Base-by-base conservation (phyloP, 2,797 vertebrate species). In the Phrynocephalus vlangalii region DNA sequence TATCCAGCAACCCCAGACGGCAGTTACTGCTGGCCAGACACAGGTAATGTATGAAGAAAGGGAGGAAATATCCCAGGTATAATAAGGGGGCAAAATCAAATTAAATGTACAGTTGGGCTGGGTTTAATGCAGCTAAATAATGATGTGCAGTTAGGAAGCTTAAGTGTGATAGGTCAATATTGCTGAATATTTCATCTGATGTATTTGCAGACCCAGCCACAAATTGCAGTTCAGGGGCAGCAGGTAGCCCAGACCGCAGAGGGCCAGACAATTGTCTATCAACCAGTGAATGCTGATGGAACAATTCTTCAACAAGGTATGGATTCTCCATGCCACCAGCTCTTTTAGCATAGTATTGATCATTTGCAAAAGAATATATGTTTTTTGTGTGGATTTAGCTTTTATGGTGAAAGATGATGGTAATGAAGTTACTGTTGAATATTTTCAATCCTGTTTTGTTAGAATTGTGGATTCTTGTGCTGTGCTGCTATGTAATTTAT, bases 181-280 rank as follows among this genome's bases (percentile, higher is more conserved):
- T 76, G 20, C 30, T 75, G 67, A 24, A n/a, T 38, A 5, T 85
- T 81, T 81, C 38, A 20, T 70, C 63, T 85, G 9, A 68, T 44
- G 71, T 91, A 60, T 85, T 88, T 94, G 90, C 92, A 99, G 99
- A 98, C 97, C 24, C 99, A 99, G 94, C 98, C 98, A 92, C 99
- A 99, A 94, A 99, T 98, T 84, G 97, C 98, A 68, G 97, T 99
- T 75, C 99, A 99, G 94, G 99, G 99, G 6, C 99, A 99, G 88
- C 99, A 99, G 88, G 98, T 99, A 91, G 99, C 98, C 44, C 99
- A 99, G 96, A 99, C 99, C 0, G 98, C 99, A 30, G 99, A 99
- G 82, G 99, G 99, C 63, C 99, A 99, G 95, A 99, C 99, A 86
- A 99, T 99, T 15, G 98, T 99, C 85, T 99, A 99, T 95, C 99